Conservation (phyloP, 2,113 vertebrate genomes). For the Cavia aperea region DNA sequence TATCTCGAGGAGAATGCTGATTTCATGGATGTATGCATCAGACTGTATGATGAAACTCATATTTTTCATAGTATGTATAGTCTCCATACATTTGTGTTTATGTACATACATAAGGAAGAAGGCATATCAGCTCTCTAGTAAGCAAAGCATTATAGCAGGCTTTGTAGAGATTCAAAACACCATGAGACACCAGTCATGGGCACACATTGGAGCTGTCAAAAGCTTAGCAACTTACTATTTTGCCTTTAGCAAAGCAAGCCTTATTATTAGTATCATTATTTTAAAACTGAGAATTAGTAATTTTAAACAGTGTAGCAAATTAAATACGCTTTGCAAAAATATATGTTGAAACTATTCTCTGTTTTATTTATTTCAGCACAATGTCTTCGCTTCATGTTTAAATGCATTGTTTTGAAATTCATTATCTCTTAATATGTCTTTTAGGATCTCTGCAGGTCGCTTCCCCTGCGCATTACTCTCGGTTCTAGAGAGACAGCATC, state of each 20-base stretch:
- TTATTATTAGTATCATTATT: background rate
- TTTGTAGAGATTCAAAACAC: background rate
- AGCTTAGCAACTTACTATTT: background rate
- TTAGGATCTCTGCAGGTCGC: background rate
- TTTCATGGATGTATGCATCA: no score
- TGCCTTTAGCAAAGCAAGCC: background rate
- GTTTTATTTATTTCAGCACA: background rate
- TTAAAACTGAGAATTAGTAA: background rate
- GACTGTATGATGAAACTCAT: background rate
- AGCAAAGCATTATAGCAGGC: background rate
- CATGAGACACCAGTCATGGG: background rate
- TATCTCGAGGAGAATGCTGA: background rate
- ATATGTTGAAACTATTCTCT: background rate
- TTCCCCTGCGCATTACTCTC: background rate
- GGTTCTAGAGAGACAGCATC: background rate
- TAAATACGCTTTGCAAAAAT: background rate
- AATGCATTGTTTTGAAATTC: background rate
- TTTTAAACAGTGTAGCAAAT: background rate
- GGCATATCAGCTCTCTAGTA: background rate
- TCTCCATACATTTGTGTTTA: background rate
- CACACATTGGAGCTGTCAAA: background rate
- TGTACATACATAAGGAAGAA: background rate
- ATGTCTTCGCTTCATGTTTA: background rate
- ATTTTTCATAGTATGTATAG: background rate
- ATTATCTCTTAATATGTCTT: background rate